phyloP scores from a whole-genome alignment of 2,797 vertebrate genomes.

The Chelon auratus region DNA sequence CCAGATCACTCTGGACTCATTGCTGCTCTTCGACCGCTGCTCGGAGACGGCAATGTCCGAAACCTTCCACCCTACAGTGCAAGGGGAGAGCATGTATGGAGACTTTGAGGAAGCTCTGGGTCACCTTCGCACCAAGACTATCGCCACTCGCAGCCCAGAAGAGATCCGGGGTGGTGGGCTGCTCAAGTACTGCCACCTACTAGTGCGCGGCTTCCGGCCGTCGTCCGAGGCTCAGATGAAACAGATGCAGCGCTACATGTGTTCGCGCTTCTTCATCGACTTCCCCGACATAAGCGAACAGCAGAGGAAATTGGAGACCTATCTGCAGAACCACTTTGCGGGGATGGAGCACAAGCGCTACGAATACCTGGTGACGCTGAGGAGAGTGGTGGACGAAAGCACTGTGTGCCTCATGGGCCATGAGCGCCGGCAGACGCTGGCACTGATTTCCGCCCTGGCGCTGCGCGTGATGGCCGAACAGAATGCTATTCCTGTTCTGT shows the following conservation, averaged over 20 bases:
- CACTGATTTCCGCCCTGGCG: slow-evolving; percentile 92
- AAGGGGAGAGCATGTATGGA: slow-evolving; percentile 94
- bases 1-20: slow-evolving; percentile 93
- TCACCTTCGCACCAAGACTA: slow-evolving; percentile 89
- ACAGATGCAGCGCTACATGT: slow-evolving; percentile 95
- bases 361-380: slow-evolving; percentile 92
- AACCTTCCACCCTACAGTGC: slow-evolving; percentile 93
- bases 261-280: slow-evolving; percentile 97
- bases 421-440: slow-evolving; percentile 93
- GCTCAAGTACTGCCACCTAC: slow-evolving; percentile 96
- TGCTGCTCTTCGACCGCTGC: slow-evolving; percentile 92
- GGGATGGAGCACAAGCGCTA: slow-evolving; percentile 93
- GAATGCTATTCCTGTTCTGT: slow-evolving; percentile 88
- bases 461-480: slow-evolving; percentile 92
- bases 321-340: slow-evolving; percentile 94
- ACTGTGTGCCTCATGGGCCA: slow-evolving; percentile 98
- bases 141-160: slow-evolving; percentile 93
- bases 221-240: slow-evolving; percentile 89
- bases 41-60: slow-evolving; percentile 91
- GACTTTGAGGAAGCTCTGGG: slow-evolving; percentile 92
- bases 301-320: slow-evolving; percentile 91
- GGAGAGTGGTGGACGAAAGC: slow-evolving; percentile 94
- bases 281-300: slow-evolving; percentile 93
- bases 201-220: slow-evolving; percentile 91
- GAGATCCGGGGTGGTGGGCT: slow-evolving; percentile 95